Evolutionary conservation across 1,140 invertebrate genomes (phyloP), one percentile per base, ranked within the genome.

Genomic region (Semibalanus balanoides): DNA sequence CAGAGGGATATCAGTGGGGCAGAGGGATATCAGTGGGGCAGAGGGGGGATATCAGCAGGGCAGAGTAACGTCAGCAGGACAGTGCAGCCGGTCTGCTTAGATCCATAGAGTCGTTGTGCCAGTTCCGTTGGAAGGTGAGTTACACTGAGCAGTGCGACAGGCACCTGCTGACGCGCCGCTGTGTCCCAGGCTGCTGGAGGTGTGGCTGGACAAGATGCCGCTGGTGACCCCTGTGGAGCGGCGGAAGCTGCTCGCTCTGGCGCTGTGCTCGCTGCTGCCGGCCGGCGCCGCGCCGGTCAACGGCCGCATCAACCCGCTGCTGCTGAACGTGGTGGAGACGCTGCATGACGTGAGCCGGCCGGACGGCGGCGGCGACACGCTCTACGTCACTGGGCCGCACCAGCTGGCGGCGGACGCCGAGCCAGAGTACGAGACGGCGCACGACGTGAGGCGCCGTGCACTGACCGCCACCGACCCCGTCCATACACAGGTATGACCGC

Each of bases 311-410:
- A 87, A 88, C 74, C 86, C 86, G 29, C 92, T 95, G 74, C 87
- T 96, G 79, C 85, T 90, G 72, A 88, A 90, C 80, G 88, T 96
- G 79, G 88, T 91, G 35, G 92, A 95, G 85, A 89, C 92, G 14
- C 84, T 97, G 70, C 93, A 95, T 84, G 95, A 97, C 82, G 89
- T 97, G 74, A 90, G 88, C 81, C 89, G 88, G 81, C 87, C 85
- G 74, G 91, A 93, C 80, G 90, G 92, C 27, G 87, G 86, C 78
- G 89, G 88, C 27, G 82, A 82, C 70, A 78, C 77, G 30, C 75
- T 80, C 70, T 79, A 87, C 1, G 76, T 77, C 35, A 77, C 51
- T 70, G 77, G 75, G 70, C 76, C 75, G 11, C 31, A 76, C 14
- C 30, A 76, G 30, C 78, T 76, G 9, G 75, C 77, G 3, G 75